A percentile compares a stretch with the other conserved stretches of the same genome.
Evolutionary conservation across 2,113 vertebrate species (phyloP).

Genomic region (Pollachius pollachius): DNA sequence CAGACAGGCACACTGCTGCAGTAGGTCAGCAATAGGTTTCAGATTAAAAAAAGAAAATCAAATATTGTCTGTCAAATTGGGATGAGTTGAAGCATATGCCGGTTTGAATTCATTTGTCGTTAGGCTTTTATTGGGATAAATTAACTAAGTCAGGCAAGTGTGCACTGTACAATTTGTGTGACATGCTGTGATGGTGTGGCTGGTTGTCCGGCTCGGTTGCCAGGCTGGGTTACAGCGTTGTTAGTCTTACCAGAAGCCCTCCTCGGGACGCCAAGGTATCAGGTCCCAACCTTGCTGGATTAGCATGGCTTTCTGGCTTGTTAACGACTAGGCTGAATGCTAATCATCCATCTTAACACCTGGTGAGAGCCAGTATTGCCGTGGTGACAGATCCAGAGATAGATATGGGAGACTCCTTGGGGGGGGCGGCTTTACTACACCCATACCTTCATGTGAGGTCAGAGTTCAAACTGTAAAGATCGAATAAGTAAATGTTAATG

Average conservation of each 20-base stretch:
- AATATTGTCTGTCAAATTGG: too few relatives aligned
- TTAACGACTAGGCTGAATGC: slow-evolving; percentile 50
- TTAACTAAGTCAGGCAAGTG: too few relatives aligned
- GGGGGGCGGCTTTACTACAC: neutral
- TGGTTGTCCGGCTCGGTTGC: too few relatives aligned
- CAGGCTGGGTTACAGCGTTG: slow-evolving; percentile 26
- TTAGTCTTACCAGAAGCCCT: slow-evolving; percentile 27
- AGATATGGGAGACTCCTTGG: slow-evolving; percentile 11
- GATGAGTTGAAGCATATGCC: too few relatives aligned
- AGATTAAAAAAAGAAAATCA: neutral
- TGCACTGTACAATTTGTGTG: too few relatives aligned
- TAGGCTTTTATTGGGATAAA: too few relatives aligned
- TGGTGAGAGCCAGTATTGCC: slow-evolving; percentile 4
- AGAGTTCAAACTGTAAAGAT: too few relatives aligned
- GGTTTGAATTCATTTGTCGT: too few relatives aligned
- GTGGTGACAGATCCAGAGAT: slow-evolving; percentile 22
- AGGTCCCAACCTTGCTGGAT: slow-evolving; percentile 34
- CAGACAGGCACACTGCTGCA: neutral
- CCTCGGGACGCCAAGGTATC: slow-evolving; percentile 10
- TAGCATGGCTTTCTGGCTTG: slow-evolving; percentile 26
- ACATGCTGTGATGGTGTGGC: too few relatives aligned
- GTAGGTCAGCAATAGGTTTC: neutral
- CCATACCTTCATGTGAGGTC: too few relatives aligned
- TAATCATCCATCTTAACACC: slow-evolving; percentile 39
- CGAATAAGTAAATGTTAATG: too few relatives aligned